Evolutionary conservation across 2,797 vertebrate species (phyloP).

Genomic region (Bufotes viridis): DNA sequence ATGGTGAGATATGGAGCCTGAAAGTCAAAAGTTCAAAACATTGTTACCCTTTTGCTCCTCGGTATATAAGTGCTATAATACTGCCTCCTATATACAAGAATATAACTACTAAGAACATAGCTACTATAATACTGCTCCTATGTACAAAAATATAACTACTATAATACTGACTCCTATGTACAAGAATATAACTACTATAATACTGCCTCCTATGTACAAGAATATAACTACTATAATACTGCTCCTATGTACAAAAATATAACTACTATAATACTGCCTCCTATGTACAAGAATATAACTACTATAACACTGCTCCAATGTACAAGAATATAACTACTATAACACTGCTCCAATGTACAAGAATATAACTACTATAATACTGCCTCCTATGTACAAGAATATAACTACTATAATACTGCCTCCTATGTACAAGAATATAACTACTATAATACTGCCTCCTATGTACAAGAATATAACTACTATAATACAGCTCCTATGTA

Average conservation of each 20-base stretch:
- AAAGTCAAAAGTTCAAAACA: no score
- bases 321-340: constrained; percentile 21
- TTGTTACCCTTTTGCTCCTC: no score
- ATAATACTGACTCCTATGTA: background rate
- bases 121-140: background rate
- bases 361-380: constrained; percentile 20
- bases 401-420: constrained; percentile 6
- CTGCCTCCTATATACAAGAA: background rate
- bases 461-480: background rate
- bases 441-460: background rate
- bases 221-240: background rate
- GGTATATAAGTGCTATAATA: background rate
- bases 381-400: background rate
- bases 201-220: background rate
- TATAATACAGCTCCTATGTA: constrained; percentile 2
- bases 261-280: constrained; percentile 7
- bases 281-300: background rate
- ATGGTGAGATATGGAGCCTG: no score
- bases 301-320: background rate
- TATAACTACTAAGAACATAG: background rate
- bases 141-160: background rate
- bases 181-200: constrained; percentile 5
- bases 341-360: background rate
- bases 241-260: background rate
- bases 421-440: constrained; percentile 7